A percentile compares a stretch with the other conserved stretches of the same genome.
Conservation (phyloP, 1,140 invertebrate species). For the Diorhabda carinulata region DNA sequence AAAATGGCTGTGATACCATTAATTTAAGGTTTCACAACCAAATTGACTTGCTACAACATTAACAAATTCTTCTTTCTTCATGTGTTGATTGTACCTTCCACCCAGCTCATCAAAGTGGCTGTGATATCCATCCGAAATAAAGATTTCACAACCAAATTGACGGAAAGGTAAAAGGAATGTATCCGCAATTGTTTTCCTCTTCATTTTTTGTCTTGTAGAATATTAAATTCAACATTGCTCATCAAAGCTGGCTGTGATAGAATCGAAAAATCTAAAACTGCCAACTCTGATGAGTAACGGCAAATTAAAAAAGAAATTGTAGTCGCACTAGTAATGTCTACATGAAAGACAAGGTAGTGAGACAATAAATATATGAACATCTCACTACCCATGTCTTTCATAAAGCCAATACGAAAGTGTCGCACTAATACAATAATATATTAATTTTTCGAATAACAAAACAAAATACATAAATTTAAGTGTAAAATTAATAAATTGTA, state of each 20-base stretch:
- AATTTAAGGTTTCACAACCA: slow-evolving; percentile 72
- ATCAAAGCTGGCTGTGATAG: slow-evolving; percentile 85
- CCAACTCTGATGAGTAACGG: slow-evolving; percentile 65
- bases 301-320: slow-evolving; percentile 22
- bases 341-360: slow-evolving; percentile 94
- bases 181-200: not conserved
- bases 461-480: no score
- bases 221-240: slow-evolving; percentile 59
- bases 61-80: slow-evolving; percentile 15
- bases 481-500: no score
- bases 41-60: slow-evolving; percentile 64
- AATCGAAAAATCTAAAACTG: slow-evolving; percentile 62
- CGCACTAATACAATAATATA: no score
- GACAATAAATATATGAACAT: slow-evolving; percentile 66
- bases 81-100: slow-evolving; percentile 24
- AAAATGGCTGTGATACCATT: slow-evolving; percentile 88
- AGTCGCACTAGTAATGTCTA: slow-evolving; percentile 24
- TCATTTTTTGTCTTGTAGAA: slow-evolving; percentile 4
- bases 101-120: slow-evolving; percentile 77
- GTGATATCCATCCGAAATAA: slow-evolving; percentile 60
- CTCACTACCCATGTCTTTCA: slow-evolving; percentile 97
- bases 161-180: slow-evolving; percentile 50
- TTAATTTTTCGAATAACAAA: no score
- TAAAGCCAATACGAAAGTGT: slow-evolving; percentile 34
- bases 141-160: slow-evolving; percentile 73